phyloP scores from a whole-genome alignment of 2,113 vertebrate genomes.

The Pollimyrus isidori region DNA sequence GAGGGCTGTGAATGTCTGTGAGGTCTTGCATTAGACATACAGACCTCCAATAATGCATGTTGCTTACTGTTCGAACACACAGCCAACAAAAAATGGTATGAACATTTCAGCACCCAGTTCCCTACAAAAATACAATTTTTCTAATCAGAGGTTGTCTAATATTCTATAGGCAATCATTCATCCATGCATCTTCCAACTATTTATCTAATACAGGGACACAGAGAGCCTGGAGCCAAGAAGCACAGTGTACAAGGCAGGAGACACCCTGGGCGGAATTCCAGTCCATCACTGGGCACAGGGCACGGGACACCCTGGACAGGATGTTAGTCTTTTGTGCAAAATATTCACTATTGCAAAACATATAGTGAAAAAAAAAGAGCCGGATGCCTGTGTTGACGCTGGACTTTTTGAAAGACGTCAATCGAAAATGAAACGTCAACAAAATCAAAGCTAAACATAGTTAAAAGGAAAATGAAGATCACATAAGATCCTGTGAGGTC shows the following conservation, averaged over 20 bases:
- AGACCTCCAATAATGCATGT: background rate
- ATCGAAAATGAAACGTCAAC: background rate
- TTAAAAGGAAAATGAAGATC: background rate
- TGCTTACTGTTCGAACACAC: background rate
- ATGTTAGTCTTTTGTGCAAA: background rate
- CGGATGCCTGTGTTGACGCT: background rate
- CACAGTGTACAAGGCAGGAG: background rate
- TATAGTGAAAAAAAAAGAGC: background rate
- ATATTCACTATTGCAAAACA: background rate
- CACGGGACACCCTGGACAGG: background rate
- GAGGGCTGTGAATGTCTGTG: background rate
- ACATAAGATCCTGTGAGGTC: background rate
- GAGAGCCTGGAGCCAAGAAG: background rate
- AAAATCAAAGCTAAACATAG: background rate
- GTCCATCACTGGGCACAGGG: background rate
- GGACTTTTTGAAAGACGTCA: constrained; percentile 2
- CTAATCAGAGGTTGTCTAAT: background rate
- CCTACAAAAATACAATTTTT: background rate
- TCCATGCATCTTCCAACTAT: background rate
- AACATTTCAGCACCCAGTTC: background rate
- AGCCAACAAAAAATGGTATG: background rate
- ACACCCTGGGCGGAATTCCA: background rate
- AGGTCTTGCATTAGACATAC: background rate
- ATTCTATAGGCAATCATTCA: background rate
- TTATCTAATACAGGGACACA: background rate